These are phyloP conservation scores for Notoglanidium macrostoma DNA, from an alignment of 2,797 vertebrate genomes.

Conservation along the genomic window DNA sequence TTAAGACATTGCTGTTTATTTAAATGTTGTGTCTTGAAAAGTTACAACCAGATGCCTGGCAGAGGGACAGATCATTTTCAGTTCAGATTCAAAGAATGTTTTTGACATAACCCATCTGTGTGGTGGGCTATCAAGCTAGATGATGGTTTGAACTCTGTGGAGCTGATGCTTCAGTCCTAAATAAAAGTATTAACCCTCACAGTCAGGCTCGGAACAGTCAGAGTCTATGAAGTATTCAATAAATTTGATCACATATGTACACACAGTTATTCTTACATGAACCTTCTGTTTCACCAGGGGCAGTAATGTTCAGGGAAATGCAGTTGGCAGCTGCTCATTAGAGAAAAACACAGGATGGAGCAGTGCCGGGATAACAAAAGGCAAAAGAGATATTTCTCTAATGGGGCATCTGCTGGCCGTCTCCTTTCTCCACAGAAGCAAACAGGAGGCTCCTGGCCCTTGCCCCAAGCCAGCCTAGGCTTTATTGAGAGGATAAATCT, in stretches of 20 bases:
- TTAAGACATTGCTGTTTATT: conserved; percentile 73
- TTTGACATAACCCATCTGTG: conserved; percentile 79
- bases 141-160: conserved; percentile 28
- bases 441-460: conserved; percentile 55
- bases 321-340: conserved; percentile 63
- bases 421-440: conserved; percentile 46
- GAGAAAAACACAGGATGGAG: conserved; percentile 62
- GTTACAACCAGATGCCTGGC: conserved; percentile 64
- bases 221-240: background rate
- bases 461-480: background rate
- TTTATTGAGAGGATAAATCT: conserved; percentile 63
- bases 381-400: conserved; percentile 56
- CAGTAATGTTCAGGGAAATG: conserved; percentile 21
- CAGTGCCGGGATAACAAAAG: conserved; percentile 67
- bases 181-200: conserved; percentile 12
- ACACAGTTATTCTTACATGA: conserved; percentile 4
- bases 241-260: background rate
- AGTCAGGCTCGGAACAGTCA: background rate
- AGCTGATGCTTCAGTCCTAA: conserved; percentile 20
- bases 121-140: conserved; percentile 51
- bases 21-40: conserved; percentile 70
- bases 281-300: conserved; percentile 14
- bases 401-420: conserved; percentile 70
- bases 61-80: conserved; percentile 70
- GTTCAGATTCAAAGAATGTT: conserved; percentile 74